phyloP scores from a whole-genome alignment of 2,888 invertebrate species.

The Drosophila subsilvestris region DNA sequence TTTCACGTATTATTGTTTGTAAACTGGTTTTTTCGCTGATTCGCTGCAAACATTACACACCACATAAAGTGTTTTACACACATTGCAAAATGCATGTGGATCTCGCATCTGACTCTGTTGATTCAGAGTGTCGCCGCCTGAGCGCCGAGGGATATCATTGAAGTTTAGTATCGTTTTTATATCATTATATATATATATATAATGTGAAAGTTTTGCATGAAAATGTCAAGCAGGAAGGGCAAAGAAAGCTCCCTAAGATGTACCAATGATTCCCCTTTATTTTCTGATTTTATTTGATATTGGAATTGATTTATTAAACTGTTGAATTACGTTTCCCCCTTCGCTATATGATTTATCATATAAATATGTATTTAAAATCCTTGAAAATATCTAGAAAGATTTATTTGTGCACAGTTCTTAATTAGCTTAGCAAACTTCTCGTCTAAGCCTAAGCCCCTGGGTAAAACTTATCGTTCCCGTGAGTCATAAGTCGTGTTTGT shows the following conservation, averaged over 20 bases:
- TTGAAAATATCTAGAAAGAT: background rate
- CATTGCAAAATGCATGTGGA: conserved; percentile 6
- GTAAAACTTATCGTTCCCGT: conserved; percentile 10
- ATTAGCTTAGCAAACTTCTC: background rate
- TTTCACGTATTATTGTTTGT: conserved; percentile 27
- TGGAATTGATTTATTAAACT: no score
- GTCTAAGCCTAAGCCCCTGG: background rate
- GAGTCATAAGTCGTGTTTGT: conserved; percentile 31
- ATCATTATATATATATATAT: background rate
- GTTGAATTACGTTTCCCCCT: no score
- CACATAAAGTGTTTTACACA: conserved; percentile 17
- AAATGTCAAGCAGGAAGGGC: background rate
- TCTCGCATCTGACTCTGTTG: background rate
- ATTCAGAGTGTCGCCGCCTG: conserved; percentile 9
- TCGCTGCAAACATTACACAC: conserved; percentile 32
- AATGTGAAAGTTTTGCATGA: background rate
- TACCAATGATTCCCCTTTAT: background rate
- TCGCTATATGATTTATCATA: background rate
- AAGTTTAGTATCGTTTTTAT: background rate
- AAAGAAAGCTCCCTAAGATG: background rate
- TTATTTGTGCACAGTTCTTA: conserved; percentile 1
- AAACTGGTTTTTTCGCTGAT: conserved; percentile 33
- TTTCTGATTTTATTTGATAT: background rate
- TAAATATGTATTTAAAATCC: background rate
- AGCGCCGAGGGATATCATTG: conserved; percentile 7